These are phyloP conservation scores for Cephus cinctus DNA, from an alignment of 1,140 invertebrate species.

Conservation along the genomic window DNA sequence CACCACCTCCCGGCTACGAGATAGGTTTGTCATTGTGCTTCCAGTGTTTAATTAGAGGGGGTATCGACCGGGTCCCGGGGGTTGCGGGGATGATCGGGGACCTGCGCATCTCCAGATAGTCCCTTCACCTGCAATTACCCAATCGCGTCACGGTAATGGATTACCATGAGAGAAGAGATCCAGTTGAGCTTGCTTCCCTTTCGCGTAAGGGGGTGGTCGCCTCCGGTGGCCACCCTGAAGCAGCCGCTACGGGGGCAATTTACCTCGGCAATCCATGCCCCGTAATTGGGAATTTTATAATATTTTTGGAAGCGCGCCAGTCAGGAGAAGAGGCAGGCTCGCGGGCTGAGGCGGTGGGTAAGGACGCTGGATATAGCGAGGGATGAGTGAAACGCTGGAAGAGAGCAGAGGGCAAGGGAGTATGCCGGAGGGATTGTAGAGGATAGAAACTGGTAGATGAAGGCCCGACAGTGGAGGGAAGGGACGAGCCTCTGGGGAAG, in stretches of 20 bases:
- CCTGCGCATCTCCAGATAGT: conserved; percentile 40
- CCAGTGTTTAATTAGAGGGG: conserved; percentile 51
- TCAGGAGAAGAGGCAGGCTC: conserved; percentile 20
- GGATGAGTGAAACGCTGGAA: conserved; percentile 16
- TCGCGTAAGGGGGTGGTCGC: conserved; percentile 20
- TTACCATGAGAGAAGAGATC: conserved; percentile 44
- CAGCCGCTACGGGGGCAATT: conserved; percentile 46
- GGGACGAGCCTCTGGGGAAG: conserved; percentile 44
- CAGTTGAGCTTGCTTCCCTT: too few species aligned
- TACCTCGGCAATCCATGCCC: conserved; percentile 50
- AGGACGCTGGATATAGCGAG: conserved; percentile 18
- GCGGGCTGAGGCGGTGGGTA: conserved; percentile 17
- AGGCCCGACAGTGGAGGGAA: conserved; percentile 4
- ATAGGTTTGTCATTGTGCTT: conserved; percentile 48
- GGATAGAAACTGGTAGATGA: too few species aligned
- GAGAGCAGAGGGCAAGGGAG: conserved; percentile 22
- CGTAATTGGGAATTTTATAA: conserved; percentile 55
- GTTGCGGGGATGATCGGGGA: conserved; percentile 25
- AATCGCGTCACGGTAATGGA: conserved; percentile 50
- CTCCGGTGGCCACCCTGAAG: conserved; percentile 14
- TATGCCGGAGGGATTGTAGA: too few species aligned
- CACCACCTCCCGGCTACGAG: conserved; percentile 27
- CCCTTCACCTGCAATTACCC: conserved; percentile 50
- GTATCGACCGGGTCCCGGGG: conserved; percentile 41
- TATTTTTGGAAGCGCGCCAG: conserved; percentile 54